Conservation (phyloP, 37 sponge, comb jelly and placozoan species). For the Cliona cf. orientalis region DNA sequence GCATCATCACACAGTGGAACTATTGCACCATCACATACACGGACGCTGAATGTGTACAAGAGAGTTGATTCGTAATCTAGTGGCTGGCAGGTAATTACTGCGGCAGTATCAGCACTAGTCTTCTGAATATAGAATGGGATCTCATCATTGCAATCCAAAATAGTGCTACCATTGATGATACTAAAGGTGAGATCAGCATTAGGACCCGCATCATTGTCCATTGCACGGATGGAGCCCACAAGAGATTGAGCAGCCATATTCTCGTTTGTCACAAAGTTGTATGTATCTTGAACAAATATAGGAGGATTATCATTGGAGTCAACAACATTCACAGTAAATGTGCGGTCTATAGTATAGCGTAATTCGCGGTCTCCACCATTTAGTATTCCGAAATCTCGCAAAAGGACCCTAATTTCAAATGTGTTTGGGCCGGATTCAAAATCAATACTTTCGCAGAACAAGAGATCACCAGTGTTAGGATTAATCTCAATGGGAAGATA, state of each 20-base stretch:
- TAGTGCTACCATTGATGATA: slow-evolving; percentile 29
- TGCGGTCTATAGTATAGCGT: neutral
- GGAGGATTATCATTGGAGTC: slow-evolving; percentile 75
- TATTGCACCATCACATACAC: slow-evolving; percentile 43
- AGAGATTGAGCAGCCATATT: slow-evolving; percentile 5
- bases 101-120: slow-evolving; percentile 17
- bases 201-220: slow-evolving; percentile 59
- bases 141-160: neutral
- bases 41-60: slow-evolving; percentile 23
- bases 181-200: slow-evolving; percentile 32
- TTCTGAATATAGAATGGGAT: slow-evolving; percentile 40
- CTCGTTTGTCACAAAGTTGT: slow-evolving; percentile 20
- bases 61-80: slow-evolving; percentile 33
- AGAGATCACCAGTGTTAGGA: slow-evolving; percentile 33
- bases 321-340: slow-evolving; percentile 38
- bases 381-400: neutral
- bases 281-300: slow-evolving; percentile 9
- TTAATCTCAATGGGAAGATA: slow-evolving; percentile 34
- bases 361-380: neutral
- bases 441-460: slow-evolving; percentile 41
- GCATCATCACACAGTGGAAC: slow-evolving; percentile 23
- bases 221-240: slow-evolving; percentile 31
- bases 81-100: slow-evolving; percentile 7
- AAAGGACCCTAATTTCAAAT: neutral
- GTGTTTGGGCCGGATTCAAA: slow-evolving; percentile 13